phyloP scores from a whole-genome alignment of 2,888 invertebrate genomes.

The Amphipoea lucens region DNA sequence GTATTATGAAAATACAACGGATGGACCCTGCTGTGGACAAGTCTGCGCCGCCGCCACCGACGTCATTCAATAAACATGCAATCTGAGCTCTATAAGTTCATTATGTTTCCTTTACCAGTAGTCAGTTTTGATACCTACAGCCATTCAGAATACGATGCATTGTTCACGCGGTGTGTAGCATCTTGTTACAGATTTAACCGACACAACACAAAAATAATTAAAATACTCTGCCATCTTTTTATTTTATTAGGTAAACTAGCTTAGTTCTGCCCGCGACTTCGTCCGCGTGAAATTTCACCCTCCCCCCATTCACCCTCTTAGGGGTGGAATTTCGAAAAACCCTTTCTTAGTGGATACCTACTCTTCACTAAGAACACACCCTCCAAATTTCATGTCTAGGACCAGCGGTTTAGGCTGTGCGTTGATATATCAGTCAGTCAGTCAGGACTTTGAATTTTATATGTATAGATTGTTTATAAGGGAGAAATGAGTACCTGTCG shows the following conservation, averaged over 20 bases:
- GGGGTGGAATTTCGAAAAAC: no score
- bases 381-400: no score
- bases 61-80: slow-evolving; percentile 68
- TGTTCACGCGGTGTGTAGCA: slow-evolving; percentile 55
- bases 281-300: no score
- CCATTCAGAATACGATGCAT: slow-evolving; percentile 60
- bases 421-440: no score
- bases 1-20: slow-evolving; percentile 69
- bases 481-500: neutral
- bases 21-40: slow-evolving; percentile 56
- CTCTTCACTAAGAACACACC: no score
- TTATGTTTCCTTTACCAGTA: slow-evolving; percentile 65
- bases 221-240: slow-evolving; percentile 18
- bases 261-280: no score
- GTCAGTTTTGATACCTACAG: slow-evolving; percentile 55
- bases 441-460: no score
- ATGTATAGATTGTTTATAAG: no score
- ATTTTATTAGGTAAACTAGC: neutral
- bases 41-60: slow-evolving; percentile 32
- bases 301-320: no score
- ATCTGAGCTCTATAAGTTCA: slow-evolving; percentile 61
- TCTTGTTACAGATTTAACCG: slow-evolving; percentile 55
- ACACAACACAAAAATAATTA: slow-evolving; percentile 42
- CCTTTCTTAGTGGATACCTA: no score
- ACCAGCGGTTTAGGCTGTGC: no score